Base-by-base conservation (phyloP, 1,140 invertebrate genomes). In the Pogonomyrmex barbatus region DNA sequence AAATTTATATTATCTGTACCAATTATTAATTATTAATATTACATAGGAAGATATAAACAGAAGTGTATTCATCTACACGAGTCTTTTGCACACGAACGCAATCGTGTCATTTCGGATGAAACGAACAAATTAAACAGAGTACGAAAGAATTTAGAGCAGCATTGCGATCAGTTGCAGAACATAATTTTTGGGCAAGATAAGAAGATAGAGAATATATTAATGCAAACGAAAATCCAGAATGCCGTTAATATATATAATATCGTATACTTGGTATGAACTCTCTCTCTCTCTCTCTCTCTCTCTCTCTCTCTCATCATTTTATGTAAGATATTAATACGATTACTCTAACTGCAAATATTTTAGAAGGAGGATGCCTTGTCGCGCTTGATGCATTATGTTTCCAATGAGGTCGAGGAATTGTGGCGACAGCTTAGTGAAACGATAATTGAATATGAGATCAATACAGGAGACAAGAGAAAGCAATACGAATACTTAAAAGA, bases 11-110 rank as follows among this genome's bases (percentile, higher is more conserved):
- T 52, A 76, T 50, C 5, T 67, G 36, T 52, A 33, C 24, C 24
- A 62, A 54, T 50, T 63, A 52, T 71, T 58, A 60, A 79, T 67
- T 60, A 65, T 68, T 75, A 6, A 84, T 85, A 24, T 90, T 87
- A 91, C 76, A 12, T 58, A 96, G 96, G 89, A 52, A 94, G 93
- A 82, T 94, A 96, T 52, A 92, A 93, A 12, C 90, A 94, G 39
- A 94, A 95, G 67, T 93, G 97, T 1, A 94, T 95, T 84, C 95
- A 96, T 75, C 93, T 97, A 4, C 95, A 96, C 76, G 85, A 94
- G 2, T 95, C 94, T 86, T 97, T 96, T 91, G 94, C 95, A 65
- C 89, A 93, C 8, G 95, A 96, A 87, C 68, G 94, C 0, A 58
- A 86, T 5, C 50, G 77, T 45, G 88, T 93, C 36, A 56, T 90